phyloP scores from a whole-genome alignment of 2,797 vertebrate genomes.

The Gallinago nigripennis region DNA sequence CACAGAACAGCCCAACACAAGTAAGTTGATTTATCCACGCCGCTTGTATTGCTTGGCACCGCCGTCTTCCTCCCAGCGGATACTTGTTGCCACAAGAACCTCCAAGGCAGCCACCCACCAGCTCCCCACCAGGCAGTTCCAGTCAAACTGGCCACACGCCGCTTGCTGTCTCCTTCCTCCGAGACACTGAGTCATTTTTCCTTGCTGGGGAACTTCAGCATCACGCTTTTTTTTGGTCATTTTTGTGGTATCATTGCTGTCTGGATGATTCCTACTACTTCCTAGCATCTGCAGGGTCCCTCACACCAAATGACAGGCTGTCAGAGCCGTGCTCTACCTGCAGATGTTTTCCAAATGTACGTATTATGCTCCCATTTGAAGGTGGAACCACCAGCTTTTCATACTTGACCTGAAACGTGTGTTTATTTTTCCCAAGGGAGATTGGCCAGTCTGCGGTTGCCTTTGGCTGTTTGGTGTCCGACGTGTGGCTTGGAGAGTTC shows the following conservation, averaged over 20 bases:
- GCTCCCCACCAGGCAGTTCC: not conserved
- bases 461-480: slow-evolving; percentile 80
- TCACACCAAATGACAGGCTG: not conserved
- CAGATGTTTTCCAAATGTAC: not conserved
- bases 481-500: slow-evolving; percentile 83
- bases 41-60: not conserved
- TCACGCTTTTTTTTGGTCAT: not conserved
- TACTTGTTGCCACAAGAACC: rapidly evolving
- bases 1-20: slow-evolving; percentile 72
- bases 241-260: not conserved
- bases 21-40: slow-evolving; percentile 56
- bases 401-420: not conserved
- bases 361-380: not conserved
- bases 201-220: not conserved
- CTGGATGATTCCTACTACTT: rapidly evolving
- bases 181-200: not conserved
- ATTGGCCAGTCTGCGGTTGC: slow-evolving; percentile 67
- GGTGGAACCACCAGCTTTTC: not conserved
- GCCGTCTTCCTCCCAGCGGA: not conserved
- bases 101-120: not conserved
- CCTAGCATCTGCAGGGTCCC: not conserved
- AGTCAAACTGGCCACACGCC: not conserved
- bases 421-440: slow-evolving; percentile 55
- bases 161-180: not conserved
- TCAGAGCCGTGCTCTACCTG: not conserved